phyloP scores from a whole-genome alignment of 1,140 invertebrate genomes.

The silkworm (Bombyx mori) region ASM3026992v2 NC_085117.1:3175501-3176000 shows the following conservation, averaged over 20 bases:
- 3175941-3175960: no score
- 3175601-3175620: constrained; percentile 54
- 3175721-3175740: constrained; percentile 21
- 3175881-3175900: no score
- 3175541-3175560: constrained; percentile 16
- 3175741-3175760: not conserved
- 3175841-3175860: no score
- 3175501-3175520: constrained; percentile 4
- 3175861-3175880: not conserved
- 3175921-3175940: no score
- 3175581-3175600: constrained; percentile 49
- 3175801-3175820: no score
- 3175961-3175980: no score
- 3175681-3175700: constrained; percentile 25
- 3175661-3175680: constrained; percentile 32
- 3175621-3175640: constrained; percentile 33
- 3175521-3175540: constrained; percentile 16
- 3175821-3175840: not conserved
- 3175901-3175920: no score
- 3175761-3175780: no score
- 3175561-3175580: constrained; percentile 32
- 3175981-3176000: no score
- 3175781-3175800: no score
- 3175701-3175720: constrained; percentile 29
- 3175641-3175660: constrained; percentile 33